Evolutionary conservation across 2,113 vertebrate species (phyloP).

Genomic region (Pampusana beccarii): DNA sequence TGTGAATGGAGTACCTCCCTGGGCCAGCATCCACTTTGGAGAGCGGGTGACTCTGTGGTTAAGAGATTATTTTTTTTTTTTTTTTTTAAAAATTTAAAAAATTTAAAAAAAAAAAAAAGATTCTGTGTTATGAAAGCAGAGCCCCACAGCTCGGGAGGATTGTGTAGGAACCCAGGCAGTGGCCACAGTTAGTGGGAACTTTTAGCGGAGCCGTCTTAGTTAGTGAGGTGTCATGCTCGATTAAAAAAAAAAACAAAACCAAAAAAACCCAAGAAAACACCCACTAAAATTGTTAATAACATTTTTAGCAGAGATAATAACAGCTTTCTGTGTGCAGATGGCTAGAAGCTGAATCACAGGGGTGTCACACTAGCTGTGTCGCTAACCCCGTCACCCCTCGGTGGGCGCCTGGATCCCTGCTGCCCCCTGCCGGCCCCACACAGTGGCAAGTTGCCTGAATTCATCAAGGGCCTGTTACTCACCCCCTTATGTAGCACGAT

Average conservation of each 20-base stretch:
- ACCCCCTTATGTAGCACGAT: neutral
- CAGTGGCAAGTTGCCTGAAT: neutral
- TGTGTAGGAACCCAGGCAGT: neutral
- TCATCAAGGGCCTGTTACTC: no score
- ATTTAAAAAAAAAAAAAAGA: no score
- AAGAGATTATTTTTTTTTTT: neutral
- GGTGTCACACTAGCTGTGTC: neutral
- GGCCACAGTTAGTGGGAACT: neutral
- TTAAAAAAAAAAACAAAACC: neutral
- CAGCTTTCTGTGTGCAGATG: neutral
- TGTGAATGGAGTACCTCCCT: neutral
- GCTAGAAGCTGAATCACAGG: neutral
- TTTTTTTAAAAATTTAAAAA: neutral
- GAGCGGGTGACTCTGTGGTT: neutral
- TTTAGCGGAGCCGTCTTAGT: neutral
- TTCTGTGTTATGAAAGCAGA: neutral
- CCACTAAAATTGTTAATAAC: neutral
- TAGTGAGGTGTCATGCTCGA: neutral
- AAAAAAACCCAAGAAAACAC: no score
- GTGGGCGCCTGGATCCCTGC: neutral
- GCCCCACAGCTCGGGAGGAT: neutral
- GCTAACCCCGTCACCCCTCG: accelerated
- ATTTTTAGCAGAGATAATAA: neutral
- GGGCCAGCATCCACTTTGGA: neutral
- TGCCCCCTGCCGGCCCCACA: neutral